phyloP scores from a whole-genome alignment of 1,140 invertebrate species.

The Dreissena polymorpha region DNA sequence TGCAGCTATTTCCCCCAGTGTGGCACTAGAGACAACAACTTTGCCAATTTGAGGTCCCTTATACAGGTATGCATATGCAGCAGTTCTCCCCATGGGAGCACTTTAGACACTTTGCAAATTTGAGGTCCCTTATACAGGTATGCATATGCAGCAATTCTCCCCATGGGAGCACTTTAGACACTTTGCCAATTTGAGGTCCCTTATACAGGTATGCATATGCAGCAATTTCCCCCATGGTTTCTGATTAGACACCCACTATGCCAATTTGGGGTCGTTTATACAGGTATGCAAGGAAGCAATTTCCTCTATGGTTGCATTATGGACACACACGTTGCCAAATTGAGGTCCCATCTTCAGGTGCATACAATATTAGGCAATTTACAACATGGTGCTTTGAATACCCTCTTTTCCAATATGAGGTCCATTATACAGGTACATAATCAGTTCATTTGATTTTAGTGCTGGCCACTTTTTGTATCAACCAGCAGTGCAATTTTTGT shows the following conservation, averaged over 20 bases:
- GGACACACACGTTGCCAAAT: constrained; percentile 97
- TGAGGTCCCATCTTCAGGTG: constrained; percentile 87
- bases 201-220: constrained; percentile 80
- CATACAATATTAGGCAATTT: constrained; percentile 94
- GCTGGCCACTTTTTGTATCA: too few relatives aligned
- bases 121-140: too few relatives aligned
- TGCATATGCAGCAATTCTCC: constrained; percentile 96
- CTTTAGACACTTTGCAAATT: too few relatives aligned
- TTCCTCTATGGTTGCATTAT: constrained; percentile 96
- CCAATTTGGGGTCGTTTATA: constrained; percentile 89
- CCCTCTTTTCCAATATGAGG: constrained; percentile 97
- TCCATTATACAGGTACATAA: constrained; percentile 83
- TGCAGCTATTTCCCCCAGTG: background rate
- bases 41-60: constrained; percentile 93
- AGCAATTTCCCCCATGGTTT: background rate
- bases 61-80: constrained; percentile 78
- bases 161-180: constrained; percentile 96
- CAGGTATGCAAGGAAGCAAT: constrained; percentile 87
- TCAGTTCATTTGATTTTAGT: too few relatives aligned
- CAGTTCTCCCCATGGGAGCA: too few relatives aligned
- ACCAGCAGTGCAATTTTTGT: too few relatives aligned
- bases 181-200: constrained; percentile 95
- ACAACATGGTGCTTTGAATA: constrained; percentile 96
- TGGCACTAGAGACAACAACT: constrained; percentile 91
- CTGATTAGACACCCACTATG: constrained; percentile 66